Base-by-base conservation (phyloP, 1,140 invertebrate species). In the Bemisia tabaci region DNA sequence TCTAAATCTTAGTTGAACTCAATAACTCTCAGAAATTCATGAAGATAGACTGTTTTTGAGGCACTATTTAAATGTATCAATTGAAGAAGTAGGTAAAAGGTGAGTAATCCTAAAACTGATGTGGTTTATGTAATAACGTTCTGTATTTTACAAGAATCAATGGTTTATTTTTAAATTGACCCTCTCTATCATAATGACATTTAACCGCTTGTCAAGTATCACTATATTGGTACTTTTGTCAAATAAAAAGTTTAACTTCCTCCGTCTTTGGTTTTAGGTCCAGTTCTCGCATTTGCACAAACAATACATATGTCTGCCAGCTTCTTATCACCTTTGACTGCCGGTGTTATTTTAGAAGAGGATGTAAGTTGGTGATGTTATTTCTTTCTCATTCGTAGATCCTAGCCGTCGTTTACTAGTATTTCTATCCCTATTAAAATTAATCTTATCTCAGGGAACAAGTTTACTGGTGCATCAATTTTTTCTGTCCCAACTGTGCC, bases 301-400 rank as follows among this genome's bases (percentile, higher is more conserved):
- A 88, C 86, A 59, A 87, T 88, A 70, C 86, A 88, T 73, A 88
- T 88, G 86, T 82, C 83, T 33, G 86, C 86, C 23, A 87, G 85
- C 74, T 88, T 87, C 71, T 71, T 88, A 11, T 86, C 84, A 39
- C 86, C 86, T 0, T 73, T 86, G 65, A 82, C 80, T 61, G 82
- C 82, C 73, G 84, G 85, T 70, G 74, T 80, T 68, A 73, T 83
- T 59, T 73, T 85, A n/a, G 70, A 81, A 70, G 76, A 83, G 66
- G 80, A 77, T 67, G 81, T 82, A 73, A 81, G 79, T 76, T 33
- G 62, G 17, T 26, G 59, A 26, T 60, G 33, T 26, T 67, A 48
- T 22, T 64, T 26, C 11, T 63, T 22, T 26, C 17, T 22, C 22
- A 60, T 39, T 62, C 39, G 5, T 22, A 24, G 9, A 25, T 63